Evolutionary conservation across 2,888 invertebrate species (phyloP), one percentile per base, ranked within the genome.

Genomic region (Drosophila lutescens): DNA sequence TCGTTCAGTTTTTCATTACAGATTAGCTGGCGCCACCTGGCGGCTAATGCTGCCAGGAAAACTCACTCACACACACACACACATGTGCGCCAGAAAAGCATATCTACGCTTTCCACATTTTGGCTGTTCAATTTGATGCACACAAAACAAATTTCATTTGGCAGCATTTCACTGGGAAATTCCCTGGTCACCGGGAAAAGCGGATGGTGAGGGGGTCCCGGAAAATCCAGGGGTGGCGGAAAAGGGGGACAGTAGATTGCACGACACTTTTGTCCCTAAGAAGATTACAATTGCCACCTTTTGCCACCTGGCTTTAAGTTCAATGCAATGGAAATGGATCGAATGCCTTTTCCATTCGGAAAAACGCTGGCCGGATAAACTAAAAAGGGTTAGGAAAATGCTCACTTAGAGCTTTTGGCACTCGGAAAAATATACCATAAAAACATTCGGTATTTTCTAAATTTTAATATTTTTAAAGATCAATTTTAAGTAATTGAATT

Each of bases 101-200:
- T 68, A 66, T 65, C 44, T 66, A 66, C 68, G 55, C 66, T 54
- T 54, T 69, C 69, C 79, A 76, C 79, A 79, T 74, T 79, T 85
- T 85, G 74, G 65, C 74, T 85, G 78, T 86, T 80, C 86, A 86
- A 80, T 82, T 82, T 77, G 80, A 79, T 60, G 70, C 75, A 75
- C 80, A 79, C 77, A 79, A 82, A 79, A 82, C 83, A 79, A 85
- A 79, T 77, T 82, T 67, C 54, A 46, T 54, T 65, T 69, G 66
- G 62, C 57, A 60, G 58, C 74, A 77, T 51, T 65, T 44, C 53
- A 44, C 32, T 38, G 38, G 20, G 17, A 44, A 44, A 44, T n/a
- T 43, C 60, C 44, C 38, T 38, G 51, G 50, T 30, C 51, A 43
- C 49, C 12, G 12, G 4, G 12, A 17, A 32, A 47, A 47, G 1